phyloP scores from a whole-genome alignment of 30 jellyfish, hydroid and myxozoan species.

The Phacellophora camtschatica region DNA sequence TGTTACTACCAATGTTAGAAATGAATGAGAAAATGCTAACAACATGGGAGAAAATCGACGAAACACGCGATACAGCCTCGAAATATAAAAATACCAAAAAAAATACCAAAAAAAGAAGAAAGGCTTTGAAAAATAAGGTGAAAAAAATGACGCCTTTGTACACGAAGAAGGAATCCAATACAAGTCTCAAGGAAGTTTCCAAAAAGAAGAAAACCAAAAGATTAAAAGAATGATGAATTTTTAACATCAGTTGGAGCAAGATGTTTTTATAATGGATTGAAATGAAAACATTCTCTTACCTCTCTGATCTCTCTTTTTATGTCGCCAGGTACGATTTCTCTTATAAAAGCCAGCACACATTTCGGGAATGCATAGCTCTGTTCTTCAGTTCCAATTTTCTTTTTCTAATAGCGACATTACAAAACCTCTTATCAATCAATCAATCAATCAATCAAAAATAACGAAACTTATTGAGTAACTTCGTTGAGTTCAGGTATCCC shows the following conservation, averaged over 20 bases:
- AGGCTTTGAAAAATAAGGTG: not conserved
- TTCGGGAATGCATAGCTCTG: not conserved
- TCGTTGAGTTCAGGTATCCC: no score
- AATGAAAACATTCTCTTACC: not conserved
- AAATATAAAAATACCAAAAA: not conserved
- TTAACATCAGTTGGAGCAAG: not conserved
- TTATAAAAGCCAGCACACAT: not conserved
- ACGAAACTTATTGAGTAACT: no score
- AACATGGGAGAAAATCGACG: not conserved
- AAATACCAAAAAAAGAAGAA: not conserved
- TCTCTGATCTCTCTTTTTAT: not conserved
- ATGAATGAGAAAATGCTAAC: not conserved
- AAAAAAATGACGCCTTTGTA: not conserved
- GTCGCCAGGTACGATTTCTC: slow-evolving; percentile 6
- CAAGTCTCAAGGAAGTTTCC: not conserved
- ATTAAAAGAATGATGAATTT: not conserved
- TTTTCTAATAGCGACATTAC: no score
- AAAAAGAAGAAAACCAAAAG: not conserved
- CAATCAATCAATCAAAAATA: no score
- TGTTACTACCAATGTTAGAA: not conserved
- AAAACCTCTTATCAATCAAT: no score
- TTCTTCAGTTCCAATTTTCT: slow-evolving; percentile 6
- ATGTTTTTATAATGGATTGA: not conserved
- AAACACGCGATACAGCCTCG: not conserved
- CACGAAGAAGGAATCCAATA: not conserved